Base-by-base conservation (phyloP, 2,888 invertebrate genomes). In the Nineta flava region DNA sequence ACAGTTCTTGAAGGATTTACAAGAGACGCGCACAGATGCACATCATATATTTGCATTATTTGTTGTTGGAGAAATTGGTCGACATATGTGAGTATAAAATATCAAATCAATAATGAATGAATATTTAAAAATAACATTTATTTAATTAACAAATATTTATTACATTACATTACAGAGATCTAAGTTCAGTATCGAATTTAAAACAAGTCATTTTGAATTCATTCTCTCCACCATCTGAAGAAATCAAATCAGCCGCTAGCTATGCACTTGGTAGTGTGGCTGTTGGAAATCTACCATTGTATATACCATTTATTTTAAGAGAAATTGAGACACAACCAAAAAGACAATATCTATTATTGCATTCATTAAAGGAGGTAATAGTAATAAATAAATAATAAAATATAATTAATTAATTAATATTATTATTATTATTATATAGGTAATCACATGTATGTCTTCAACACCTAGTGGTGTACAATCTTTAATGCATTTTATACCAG, bases 161-260 rank as follows among this genome's bases (percentile, higher is more conserved):
- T 9, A 50, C 13, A 35, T 45, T 15, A 19, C 5, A 9, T 44
- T 21, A 4, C 63, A 85, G 84, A 59, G 88, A 92, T 66, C 70
- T 93, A 52, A 87, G 86, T 60, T 74, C 80, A 32, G 81, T 90
- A 53, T 71, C 75, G 43, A 76, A 81, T 54, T 64, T 93, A 52
- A 83, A 87, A 56, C 80, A 82, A 60, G 82, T 84, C 10, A 80
- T 91, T 47, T 72, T 96, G 52, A 79, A 81, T 54, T 91, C 94
- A 15, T 97, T 99, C 67, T 79, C 85, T 0, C 87, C 90, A 4
- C 79, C 82, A 10, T 93, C 92, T 0, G 97, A 99, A 67, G 96
- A 99, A 67, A 88, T 99, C 2, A 97, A 97, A 68, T 90, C 92
- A 0, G 96, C 96, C 0, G 97, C 97, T 12, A 94, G 96, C 56